Evolutionary conservation across 2,797 vertebrate genomes (phyloP), one percentile per base, ranked within the genome.

Genomic region (Harpagifer antarcticus): DNA sequence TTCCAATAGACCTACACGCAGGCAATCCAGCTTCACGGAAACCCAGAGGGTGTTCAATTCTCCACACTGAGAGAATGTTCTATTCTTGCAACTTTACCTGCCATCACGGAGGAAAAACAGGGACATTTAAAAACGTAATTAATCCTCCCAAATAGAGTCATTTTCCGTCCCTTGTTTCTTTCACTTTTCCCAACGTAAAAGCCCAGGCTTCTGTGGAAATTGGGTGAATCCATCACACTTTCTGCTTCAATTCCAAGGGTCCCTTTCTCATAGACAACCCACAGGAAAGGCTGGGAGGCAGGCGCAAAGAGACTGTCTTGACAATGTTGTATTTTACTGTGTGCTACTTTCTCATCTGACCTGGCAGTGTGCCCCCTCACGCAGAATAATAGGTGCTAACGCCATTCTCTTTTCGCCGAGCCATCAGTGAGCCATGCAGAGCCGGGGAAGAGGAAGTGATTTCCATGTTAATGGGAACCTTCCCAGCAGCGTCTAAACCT

Each of bases 391-490:
- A 84, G 85, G 76, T 91, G 91, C 91, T 93, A 91, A 90, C 93
- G 86, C 90, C 89, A 84, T 93, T 94, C 89, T 90, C 90, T 86
- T 87, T 92, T 88, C 88, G 85, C 91, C 85, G 66, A 89, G 85
- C 90, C 90, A 89, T 93, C 91, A 91, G 85, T 82, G 88, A 88
- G 91, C 88, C 86, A 82, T 72, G 73, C 90, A 76, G 88, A 86
- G 82, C 53, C 61, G 37, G 74, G 79, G 78, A 74, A 43, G 73
- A 84, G 83, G 81, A 91, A 93, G 89, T 87, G 89, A 95, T 94
- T 95, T 95, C 93, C 92, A 95, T 94, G 93, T 93, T 93, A 95
- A 95, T 95, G 87, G 92, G 88, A 93, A 86, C 78, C 85, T 89
- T 90, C 88, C 84, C 86, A 66, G 84, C 86, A 89, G 89, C 83